Percentiles rank a stretch among this genome's conserved stretches.
These are phyloP conservation scores for Macrobrachium rosenbergii DNA, from an alignment of 1,140 invertebrate species.

Conservation along the genomic window DNA sequence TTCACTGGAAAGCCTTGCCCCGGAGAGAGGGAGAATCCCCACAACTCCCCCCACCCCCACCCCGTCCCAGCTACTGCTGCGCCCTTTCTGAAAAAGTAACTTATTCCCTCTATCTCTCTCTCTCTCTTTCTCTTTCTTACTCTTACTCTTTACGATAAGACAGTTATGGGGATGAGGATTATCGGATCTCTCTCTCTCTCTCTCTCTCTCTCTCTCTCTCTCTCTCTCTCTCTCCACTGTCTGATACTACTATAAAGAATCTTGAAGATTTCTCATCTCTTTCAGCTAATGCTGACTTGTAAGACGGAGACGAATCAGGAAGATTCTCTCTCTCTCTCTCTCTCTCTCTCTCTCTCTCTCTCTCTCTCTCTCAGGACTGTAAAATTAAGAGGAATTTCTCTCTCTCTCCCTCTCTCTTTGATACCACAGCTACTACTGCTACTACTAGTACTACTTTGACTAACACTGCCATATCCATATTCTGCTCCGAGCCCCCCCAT, in stretches of 20 bases:
- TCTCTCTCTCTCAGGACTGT: not conserved
- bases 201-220: slow-evolving; percentile 8
- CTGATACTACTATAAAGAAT: no score
- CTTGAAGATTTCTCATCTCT: no score
- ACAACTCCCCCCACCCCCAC: not conserved
- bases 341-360: not conserved
- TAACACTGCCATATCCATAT: no score
- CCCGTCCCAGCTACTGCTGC: not conserved
- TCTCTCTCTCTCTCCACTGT: not conserved
- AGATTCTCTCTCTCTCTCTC: not conserved
- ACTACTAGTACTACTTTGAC: no score
- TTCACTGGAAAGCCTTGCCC: not conserved
- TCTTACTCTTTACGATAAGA: not conserved
- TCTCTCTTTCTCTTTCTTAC: slow-evolving; percentile 16
- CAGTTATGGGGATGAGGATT: no score
- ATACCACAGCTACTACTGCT: no score
- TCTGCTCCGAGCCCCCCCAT: no score
- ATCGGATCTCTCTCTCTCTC: slow-evolving; percentile 12
- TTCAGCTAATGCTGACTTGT: no score
- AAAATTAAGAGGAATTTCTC: no score
- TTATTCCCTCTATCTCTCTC: not conserved
- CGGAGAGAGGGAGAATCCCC: not conserved
- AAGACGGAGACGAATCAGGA: not conserved
- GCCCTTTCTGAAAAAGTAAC: not conserved
- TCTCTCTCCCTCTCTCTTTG: not conserved